Evolutionary conservation across 2,797 vertebrate genomes (phyloP).

Genomic region (Tokudaia muenninki): DNA sequence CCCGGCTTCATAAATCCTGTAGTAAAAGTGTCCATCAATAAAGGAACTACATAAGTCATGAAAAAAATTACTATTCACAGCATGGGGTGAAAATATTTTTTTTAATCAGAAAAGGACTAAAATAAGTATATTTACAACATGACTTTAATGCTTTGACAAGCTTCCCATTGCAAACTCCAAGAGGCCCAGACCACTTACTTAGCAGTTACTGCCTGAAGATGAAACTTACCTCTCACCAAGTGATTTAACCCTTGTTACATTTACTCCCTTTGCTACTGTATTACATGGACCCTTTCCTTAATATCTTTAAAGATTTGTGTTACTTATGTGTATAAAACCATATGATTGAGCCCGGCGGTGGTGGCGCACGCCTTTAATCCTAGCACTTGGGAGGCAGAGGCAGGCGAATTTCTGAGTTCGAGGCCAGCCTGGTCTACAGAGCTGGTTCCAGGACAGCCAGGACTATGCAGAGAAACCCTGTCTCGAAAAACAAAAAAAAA

Average conservation of each 20-base stretch:
- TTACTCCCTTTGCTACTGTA: background rate
- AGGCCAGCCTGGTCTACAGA: too few relatives aligned
- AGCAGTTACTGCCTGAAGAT: slow-evolving; percentile 22
- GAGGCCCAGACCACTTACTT: background rate
- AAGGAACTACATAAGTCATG: slow-evolving; percentile 71
- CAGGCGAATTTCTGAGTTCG: too few relatives aligned
- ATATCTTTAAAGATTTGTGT: background rate
- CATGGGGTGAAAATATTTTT: slow-evolving; percentile 67
- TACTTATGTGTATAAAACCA: background rate
- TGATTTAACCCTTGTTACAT: background rate
- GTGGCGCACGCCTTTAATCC: too few relatives aligned
- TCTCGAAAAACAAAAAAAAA: too few relatives aligned
- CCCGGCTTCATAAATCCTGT: slow-evolving; percentile 92
- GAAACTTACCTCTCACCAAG: background rate
- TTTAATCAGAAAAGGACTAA: slow-evolving; percentile 55
- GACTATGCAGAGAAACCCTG: too few relatives aligned
- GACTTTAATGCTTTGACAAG: slow-evolving; percentile 32
- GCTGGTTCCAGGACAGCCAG: too few relatives aligned
- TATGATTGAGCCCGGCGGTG: too few relatives aligned
- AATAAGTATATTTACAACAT: slow-evolving; percentile 40
- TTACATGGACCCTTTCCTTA: slow-evolving; percentile 3
- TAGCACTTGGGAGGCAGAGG: too few relatives aligned
- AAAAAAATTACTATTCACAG: slow-evolving; percentile 79
- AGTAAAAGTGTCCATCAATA: slow-evolving; percentile 81
- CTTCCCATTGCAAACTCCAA: slow-evolving; percentile 15